phyloP scores from a whole-genome alignment of 2,797 vertebrate species.

The Nyctalus aviator region DNA sequence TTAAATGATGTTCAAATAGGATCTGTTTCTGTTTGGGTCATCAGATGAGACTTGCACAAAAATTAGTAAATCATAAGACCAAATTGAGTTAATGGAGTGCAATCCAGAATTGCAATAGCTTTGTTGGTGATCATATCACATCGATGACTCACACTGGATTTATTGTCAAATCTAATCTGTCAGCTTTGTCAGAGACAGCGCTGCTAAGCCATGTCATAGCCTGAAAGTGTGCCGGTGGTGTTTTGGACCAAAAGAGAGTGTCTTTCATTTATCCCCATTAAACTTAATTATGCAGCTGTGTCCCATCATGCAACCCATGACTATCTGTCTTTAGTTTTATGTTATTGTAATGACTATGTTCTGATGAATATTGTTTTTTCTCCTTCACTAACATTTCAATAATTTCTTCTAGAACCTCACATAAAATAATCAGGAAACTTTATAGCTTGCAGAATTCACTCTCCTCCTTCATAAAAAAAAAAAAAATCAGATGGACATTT shows the following conservation, averaged over 20 bases:
- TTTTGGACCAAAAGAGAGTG: neutral
- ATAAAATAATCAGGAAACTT: neutral
- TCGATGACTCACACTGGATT: neutral
- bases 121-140: neutral
- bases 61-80: neutral
- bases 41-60: neutral
- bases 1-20: neutral
- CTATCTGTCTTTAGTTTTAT: neutral
- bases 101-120: neutral
- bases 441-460: neutral
- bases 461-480: neutral
- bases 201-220: constrained; percentile 25
- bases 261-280: constrained; percentile 28
- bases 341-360: neutral
- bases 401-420: neutral
- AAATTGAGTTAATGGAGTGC: neutral
- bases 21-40: constrained; percentile 50
- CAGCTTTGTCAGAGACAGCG: neutral
- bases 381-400: neutral
- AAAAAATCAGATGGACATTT: neutral
- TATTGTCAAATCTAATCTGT: neutral
- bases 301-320: neutral
- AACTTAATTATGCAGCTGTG: neutral
- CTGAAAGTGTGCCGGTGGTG: neutral
- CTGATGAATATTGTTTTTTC: neutral